phyloP scores from a whole-genome alignment of 2,888 invertebrate species.

The Tinea semifulvella region DNA sequence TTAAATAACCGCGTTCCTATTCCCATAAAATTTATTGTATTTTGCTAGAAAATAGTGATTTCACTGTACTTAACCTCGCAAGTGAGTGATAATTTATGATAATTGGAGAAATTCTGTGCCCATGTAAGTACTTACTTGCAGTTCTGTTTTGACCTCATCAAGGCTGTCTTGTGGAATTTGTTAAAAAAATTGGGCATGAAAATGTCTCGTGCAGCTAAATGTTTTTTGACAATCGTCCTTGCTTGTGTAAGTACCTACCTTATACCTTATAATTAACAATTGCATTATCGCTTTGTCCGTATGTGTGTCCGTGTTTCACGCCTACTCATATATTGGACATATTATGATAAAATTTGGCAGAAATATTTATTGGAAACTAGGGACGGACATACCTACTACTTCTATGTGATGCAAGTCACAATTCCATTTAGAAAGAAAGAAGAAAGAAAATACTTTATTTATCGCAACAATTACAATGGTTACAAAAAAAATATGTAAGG shows the following conservation, averaged over 20 bases:
- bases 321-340: too few relatives aligned
- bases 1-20: too few relatives aligned
- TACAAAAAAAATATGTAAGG: too few relatives aligned
- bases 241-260: not conserved
- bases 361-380: too few relatives aligned
- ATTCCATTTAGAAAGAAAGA: too few relatives aligned
- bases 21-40: too few relatives aligned
- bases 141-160: conserved; percentile 1
- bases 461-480: too few relatives aligned
- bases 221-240: not conserved
- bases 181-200: not conserved
- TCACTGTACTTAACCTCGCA: not conserved
- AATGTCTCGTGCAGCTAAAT: not conserved
- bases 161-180: conserved; percentile 3
- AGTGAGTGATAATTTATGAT: conserved; percentile 11
- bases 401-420: too few relatives aligned
- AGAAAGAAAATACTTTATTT: too few relatives aligned
- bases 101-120: conserved; percentile 9
- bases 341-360: too few relatives aligned
- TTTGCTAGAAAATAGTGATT: not conserved
- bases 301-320: not conserved
- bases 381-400: too few relatives aligned
- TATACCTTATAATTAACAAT: not conserved
- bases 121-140: not conserved
- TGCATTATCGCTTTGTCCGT: too few relatives aligned